Conservation (phyloP, 2,113 vertebrate genomes). For the Cheirogaleus medius region DNA sequence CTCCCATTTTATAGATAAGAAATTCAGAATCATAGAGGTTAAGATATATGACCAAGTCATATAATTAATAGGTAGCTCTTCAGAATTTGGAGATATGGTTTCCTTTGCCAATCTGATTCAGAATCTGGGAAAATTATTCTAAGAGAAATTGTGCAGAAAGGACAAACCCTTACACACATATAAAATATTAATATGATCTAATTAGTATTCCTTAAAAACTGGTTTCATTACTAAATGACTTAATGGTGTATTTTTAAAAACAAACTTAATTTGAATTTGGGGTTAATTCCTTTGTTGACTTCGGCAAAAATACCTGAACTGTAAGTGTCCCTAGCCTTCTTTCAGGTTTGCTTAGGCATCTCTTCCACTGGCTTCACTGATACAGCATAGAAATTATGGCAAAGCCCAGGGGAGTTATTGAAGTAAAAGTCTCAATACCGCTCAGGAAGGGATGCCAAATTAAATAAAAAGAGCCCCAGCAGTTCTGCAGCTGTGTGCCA, state of each 20-base stretch:
- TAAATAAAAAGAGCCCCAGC: constrained; percentile 74
- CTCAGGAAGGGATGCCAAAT: constrained; percentile 76
- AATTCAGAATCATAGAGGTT: not conserved
- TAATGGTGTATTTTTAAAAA: not conserved
- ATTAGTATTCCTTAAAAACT: constrained; percentile 13
- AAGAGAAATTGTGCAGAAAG: constrained; percentile 17
- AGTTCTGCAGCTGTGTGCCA: constrained; percentile 70
- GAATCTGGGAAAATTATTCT: not conserved
- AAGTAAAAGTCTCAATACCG: constrained; percentile 58
- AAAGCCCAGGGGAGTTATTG: constrained; percentile 72
- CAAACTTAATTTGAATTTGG: not conserved
- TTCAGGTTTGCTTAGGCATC: not conserved
- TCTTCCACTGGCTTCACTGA: constrained; percentile 47
- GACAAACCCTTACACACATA: not conserved
- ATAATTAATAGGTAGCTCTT: not conserved
- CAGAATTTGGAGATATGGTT: not conserved
- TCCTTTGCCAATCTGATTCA: not conserved
- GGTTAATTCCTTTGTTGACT: not conserved
- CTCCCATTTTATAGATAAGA: not conserved
- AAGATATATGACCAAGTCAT: not conserved
- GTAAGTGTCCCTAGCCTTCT: not conserved
- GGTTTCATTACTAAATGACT: not conserved
- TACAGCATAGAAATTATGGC: constrained; percentile 61
- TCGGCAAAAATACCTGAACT: not conserved
- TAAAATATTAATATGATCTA: not conserved